Evolutionary conservation across 2,797 vertebrate species (phyloP).

Genomic region (Tadarida brasiliensis): DNA sequence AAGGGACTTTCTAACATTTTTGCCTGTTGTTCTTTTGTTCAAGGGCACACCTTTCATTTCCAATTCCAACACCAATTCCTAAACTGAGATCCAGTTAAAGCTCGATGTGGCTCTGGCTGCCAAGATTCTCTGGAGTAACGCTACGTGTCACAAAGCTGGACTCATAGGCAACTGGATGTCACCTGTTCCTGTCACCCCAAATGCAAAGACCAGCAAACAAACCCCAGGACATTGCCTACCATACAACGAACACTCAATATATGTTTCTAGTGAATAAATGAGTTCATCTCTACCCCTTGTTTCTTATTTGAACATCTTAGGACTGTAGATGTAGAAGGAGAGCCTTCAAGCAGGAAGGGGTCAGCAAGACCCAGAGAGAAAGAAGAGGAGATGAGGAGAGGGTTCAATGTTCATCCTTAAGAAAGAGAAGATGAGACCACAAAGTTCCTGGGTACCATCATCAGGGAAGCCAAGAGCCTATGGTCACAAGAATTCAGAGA

Average conservation of each 20-base stretch:
- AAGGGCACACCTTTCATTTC: neutral
- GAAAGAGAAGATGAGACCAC: neutral
- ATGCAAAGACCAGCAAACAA: neutral
- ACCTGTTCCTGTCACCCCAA: neutral
- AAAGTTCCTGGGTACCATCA: neutral
- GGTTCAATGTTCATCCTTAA: neutral
- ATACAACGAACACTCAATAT: neutral
- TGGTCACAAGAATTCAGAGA: neutral
- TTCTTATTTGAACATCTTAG: neutral
- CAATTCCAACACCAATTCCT: slow-evolving; percentile 7
- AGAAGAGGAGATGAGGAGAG: neutral
- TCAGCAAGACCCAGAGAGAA: neutral
- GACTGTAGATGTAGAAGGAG: neutral
- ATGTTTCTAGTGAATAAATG: neutral
- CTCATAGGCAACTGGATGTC: neutral
- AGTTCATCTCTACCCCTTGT: neutral
- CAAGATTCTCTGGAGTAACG: neutral
- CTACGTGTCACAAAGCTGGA: neutral
- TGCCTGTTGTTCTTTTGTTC: neutral
- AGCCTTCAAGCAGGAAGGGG: neutral
- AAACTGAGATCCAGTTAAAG: neutral
- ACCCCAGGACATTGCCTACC: neutral
- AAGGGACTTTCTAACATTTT: neutral
- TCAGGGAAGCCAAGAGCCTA: neutral
- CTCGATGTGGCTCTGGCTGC: neutral